Percentiles rank a stretch among this genome's conserved stretches.
phyloP scores from a whole-genome alignment of 2,797 vertebrate genomes.

The Catharus ustulatus region DNA sequence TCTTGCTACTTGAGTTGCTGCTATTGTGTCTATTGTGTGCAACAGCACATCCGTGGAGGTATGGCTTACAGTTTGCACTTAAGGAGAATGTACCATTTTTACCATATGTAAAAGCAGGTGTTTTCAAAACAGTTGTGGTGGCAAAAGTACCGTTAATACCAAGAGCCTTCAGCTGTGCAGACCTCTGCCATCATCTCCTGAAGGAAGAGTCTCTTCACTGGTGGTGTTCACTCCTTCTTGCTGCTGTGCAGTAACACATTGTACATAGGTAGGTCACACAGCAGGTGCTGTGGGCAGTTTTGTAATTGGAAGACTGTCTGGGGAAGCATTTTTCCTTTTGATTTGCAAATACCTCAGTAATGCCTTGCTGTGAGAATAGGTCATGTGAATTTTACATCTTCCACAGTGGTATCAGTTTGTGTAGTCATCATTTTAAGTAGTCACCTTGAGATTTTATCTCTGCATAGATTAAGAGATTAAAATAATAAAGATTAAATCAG shows the following conservation, averaged over 20 bases:
- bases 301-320: neutral
- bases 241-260: neutral
- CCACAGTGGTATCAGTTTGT: neutral
- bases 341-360: neutral
- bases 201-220: neutral
- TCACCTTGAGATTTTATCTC: constrained; percentile 29
- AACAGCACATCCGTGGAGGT: neutral
- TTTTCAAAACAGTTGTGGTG: neutral
- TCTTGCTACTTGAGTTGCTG: neutral
- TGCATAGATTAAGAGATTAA: constrained; percentile 43
- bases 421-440: neutral
- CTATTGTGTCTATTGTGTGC: rapidly evolving
- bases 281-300: neutral
- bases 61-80: neutral
- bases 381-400: neutral
- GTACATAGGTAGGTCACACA: neutral
- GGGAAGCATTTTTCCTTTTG: neutral
- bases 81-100: neutral
- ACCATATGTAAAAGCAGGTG: neutral
- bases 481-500: constrained; percentile 18
- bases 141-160: neutral
- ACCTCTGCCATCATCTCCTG: neutral
- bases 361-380: neutral
- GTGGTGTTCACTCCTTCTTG: neutral
- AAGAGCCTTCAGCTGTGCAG: neutral